phyloP scores from a whole-genome alignment of 2,113 vertebrate genomes.

The Physeter macrocephalus region DNA sequence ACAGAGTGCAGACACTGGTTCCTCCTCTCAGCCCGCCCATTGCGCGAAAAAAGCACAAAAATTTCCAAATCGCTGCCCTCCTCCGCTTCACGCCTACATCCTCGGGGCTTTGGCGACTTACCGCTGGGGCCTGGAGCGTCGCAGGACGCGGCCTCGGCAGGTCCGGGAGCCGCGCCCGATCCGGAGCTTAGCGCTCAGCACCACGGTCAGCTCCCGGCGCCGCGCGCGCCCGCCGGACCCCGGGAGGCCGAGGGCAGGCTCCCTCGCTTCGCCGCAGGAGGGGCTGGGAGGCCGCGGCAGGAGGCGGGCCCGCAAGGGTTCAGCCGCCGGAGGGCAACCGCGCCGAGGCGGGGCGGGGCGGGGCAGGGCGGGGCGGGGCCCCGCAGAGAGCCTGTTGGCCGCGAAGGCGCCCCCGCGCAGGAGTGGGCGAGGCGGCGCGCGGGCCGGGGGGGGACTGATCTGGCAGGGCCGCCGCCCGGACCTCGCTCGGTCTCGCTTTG shows the following conservation, averaged over 20 bases:
- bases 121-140: not conserved
- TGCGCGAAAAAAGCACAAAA: not conserved
- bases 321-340: not conserved
- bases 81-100: not conserved
- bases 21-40: not conserved
- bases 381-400: rapidly evolving
- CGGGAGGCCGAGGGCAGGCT: not conserved
- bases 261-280: not conserved
- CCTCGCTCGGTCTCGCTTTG: not conserved
- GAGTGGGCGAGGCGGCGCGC: constrained; percentile 6
- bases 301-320: constrained; percentile 34
- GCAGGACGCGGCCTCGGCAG: not conserved
- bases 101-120: constrained; percentile 35
- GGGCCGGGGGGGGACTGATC: not conserved
- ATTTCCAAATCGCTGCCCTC: not conserved
- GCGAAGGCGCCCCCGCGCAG: rapidly evolving
- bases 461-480: not conserved
- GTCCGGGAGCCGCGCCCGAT: not conserved
- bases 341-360: not conserved
- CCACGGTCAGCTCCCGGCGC: constrained; percentile 71
- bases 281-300: not conserved
- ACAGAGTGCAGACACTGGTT: not conserved
- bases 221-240: not conserved
- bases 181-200: constrained; percentile 57
- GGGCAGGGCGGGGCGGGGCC: not conserved